Percentiles rank a stretch among this genome's conserved stretches.
Evolutionary conservation across 1,140 invertebrate genomes (phyloP).

Genomic region (Drosophila watanabei): DNA sequence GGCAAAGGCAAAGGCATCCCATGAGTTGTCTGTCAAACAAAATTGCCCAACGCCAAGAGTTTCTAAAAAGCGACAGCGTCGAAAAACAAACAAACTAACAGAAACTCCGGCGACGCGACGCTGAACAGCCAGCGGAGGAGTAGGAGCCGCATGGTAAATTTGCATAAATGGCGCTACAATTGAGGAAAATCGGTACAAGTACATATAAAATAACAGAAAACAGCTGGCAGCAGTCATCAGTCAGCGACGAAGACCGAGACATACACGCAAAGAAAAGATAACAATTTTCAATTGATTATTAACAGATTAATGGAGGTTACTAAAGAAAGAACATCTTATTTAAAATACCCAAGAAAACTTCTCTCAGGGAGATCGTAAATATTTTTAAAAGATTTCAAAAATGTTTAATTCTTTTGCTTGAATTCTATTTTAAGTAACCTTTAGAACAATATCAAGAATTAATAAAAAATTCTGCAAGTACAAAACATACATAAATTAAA

Average conservation of each 20-base stretch:
- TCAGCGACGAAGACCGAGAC: conserved; percentile 47
- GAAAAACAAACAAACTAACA: conserved; percentile 74
- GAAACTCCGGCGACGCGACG: conserved; percentile 64
- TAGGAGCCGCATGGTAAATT: conserved; percentile 72
- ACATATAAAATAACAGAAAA: conserved; percentile 70
- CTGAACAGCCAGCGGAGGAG: conserved; percentile 48
- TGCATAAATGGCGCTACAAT: conserved; percentile 82
- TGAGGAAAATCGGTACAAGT: conserved; percentile 81
- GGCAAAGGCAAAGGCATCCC: conserved; percentile 50
- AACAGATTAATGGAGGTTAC: background rate
- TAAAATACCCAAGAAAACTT: background rate
- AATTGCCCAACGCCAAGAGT: conserved; percentile 76
- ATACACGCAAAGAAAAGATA: conserved; percentile 33
- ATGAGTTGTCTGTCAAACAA: conserved; percentile 82
- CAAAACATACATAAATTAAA: background rate
- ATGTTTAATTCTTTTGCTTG: background rate
- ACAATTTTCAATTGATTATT: background rate
- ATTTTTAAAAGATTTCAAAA: background rate
- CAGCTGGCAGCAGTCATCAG: conserved; percentile 45
- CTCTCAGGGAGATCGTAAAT: background rate
- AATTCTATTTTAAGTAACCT: background rate
- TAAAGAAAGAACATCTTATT: background rate
- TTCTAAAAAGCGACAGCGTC: conserved; percentile 60
- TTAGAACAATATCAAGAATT: background rate
- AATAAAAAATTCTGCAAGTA: background rate